Conservation (phyloP, 2,888 invertebrate genomes). For the Aquatica leii region DNA sequence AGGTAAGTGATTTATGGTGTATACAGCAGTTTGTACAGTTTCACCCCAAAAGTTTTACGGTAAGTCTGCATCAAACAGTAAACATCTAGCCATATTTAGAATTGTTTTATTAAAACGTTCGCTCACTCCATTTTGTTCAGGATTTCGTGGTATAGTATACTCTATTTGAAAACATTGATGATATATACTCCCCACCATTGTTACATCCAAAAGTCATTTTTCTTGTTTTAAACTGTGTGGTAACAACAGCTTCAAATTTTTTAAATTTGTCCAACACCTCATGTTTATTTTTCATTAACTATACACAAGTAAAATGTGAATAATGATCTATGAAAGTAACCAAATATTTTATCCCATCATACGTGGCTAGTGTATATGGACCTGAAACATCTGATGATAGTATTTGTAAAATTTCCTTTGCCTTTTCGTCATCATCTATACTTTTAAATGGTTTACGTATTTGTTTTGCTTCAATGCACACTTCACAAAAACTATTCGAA, state of each 20-base stretch:
- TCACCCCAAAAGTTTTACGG: neutral
- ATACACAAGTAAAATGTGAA: neutral
- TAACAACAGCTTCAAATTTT: neutral
- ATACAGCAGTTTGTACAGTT: no score
- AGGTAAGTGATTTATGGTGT: constrained; percentile 1
- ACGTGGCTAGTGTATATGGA: constrained; percentile 20
- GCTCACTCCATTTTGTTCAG: constrained; percentile 26
- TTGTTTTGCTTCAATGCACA: neutral
- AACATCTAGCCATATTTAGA: constrained; percentile 4
- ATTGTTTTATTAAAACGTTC: constrained; percentile 25
- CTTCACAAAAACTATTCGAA: neutral
- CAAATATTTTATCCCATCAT: constrained; percentile 12
- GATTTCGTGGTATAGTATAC: constrained; percentile 21
- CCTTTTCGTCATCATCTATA: constrained; percentile 16
- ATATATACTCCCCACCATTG: constrained; percentile 18
- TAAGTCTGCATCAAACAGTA: neutral
- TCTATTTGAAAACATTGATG: constrained; percentile 19
- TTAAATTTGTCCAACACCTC: constrained; percentile 17
- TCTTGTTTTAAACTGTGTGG: neutral
- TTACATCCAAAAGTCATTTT: no score
- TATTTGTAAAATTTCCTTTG: constrained; percentile 29
- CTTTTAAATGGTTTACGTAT: no score
- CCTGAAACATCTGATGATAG: constrained; percentile 28
- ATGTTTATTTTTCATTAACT: constrained; percentile 4
- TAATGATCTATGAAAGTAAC: constrained; percentile 10